phyloP scores from a whole-genome alignment of 2,797 vertebrate species.

The Tragelaphus eurycerus region DNA sequence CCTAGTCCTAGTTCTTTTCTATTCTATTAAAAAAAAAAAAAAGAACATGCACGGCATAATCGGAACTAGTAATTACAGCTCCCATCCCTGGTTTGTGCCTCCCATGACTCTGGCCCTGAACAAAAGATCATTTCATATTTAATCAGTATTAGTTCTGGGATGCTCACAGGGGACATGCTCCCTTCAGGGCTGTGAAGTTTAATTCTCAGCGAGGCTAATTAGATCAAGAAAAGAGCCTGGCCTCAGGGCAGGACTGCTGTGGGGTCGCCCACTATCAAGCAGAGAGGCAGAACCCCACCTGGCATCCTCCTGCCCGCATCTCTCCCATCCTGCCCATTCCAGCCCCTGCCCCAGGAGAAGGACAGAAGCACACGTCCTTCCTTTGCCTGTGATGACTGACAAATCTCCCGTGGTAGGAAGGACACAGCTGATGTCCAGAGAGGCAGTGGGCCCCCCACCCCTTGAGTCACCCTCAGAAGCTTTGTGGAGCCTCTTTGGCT shows the following conservation, averaged over 20 bases:
- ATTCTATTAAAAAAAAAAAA: neutral
- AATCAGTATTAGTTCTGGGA: constrained; percentile 76
- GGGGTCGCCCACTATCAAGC: constrained; percentile 47
- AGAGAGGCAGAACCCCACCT: neutral
- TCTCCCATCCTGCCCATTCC: neutral
- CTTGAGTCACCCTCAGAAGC: neutral
- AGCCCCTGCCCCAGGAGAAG: too few relatives aligned
- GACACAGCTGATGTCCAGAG: neutral
- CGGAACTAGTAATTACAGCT: constrained; percentile 71
- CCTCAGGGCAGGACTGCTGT: constrained; percentile 3
- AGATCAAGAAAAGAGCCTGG: constrained; percentile 64
- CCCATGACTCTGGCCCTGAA: constrained; percentile 51
- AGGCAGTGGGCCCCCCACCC: too few relatives aligned
- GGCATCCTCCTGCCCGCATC: neutral
- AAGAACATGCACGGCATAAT: constrained; percentile 51
- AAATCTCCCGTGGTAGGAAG: neutral
- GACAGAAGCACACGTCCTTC: neutral
- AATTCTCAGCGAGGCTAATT: constrained; percentile 79
- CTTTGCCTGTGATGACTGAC: rapidly evolving
- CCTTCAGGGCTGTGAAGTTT: constrained; percentile 73
- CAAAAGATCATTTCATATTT: constrained; percentile 78
- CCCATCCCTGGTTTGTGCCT: constrained; percentile 62
- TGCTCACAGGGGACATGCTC: constrained; percentile 70
- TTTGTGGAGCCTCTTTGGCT: neutral
- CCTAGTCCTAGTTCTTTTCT: neutral